phyloP scores from a whole-genome alignment of 2,888 invertebrate species.

The Xanthorhoe designata region DNA sequence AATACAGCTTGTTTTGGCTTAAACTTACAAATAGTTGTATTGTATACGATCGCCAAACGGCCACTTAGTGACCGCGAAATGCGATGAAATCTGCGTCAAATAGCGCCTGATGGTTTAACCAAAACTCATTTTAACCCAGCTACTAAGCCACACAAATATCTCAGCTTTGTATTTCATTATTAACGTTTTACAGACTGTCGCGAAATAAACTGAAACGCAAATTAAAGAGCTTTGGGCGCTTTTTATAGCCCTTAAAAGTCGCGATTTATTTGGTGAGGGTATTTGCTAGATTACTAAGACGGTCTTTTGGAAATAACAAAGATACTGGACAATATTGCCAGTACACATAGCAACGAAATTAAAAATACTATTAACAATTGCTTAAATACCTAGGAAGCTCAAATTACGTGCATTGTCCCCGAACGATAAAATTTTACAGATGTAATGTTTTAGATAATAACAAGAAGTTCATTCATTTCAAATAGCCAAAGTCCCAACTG shows the following conservation, averaged over 20 bases:
- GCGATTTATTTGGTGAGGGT: slow-evolving; percentile 22
- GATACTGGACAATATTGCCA: background rate
- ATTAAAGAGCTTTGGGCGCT: slow-evolving; percentile 33
- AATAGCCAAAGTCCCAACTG: too few species aligned
- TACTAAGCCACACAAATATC: slow-evolving; percentile 12
- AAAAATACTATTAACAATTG: too few species aligned
- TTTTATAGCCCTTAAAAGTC: slow-evolving; percentile 25
- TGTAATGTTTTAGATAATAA: too few species aligned
- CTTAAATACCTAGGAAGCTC: too few species aligned
- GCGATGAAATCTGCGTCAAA: background rate
- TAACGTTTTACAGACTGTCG: slow-evolving; percentile 13
- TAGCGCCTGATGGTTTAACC: background rate
- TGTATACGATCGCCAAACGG: too few species aligned
- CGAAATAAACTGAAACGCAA: slow-evolving; percentile 28
- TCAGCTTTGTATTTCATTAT: slow-evolving; percentile 24
- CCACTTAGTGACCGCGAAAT: background rate
- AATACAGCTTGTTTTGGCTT: too few species aligned
- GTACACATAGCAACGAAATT: background rate
- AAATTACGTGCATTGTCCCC: too few species aligned
- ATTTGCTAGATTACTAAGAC: slow-evolving; percentile 6
- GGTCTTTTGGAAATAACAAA: background rate
- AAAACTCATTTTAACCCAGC: slow-evolving; percentile 6
- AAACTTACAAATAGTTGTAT: too few species aligned
- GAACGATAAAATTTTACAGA: too few species aligned
- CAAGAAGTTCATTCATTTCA: too few species aligned